Evolutionary conservation across 1,140 invertebrate species (phyloP).

Genomic region (Drosophila bocki): DNA sequence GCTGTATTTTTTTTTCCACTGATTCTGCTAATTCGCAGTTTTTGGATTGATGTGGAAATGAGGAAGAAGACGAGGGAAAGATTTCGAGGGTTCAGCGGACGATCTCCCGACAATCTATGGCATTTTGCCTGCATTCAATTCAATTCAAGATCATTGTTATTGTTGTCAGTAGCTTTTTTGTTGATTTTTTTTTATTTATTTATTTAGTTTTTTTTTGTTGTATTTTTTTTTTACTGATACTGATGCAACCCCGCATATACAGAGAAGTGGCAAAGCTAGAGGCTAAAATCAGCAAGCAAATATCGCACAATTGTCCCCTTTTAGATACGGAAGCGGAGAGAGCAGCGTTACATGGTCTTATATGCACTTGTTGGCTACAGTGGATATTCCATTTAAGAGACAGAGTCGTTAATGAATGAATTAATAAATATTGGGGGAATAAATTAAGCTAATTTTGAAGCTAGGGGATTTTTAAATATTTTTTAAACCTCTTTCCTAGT

Average conservation of each 20-base stretch:
- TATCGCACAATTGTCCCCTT: constrained; percentile 27
- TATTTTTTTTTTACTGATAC: constrained; percentile 1
- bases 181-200: not conserved
- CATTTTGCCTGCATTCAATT: too few species aligned
- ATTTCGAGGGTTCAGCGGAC: constrained; percentile 9
- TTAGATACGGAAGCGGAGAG: constrained; percentile 39
- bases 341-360: constrained; percentile 14
- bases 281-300: constrained; percentile 21
- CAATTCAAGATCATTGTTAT: constrained; percentile 2
- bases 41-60: constrained; percentile 10
- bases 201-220: not conserved
- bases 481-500: too few species aligned
- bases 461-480: not conserved
- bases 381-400: not conserved
- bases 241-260: not conserved
- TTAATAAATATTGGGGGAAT: not conserved
- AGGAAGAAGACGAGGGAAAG: constrained; percentile 15
- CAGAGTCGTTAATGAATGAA: not conserved
- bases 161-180: constrained; percentile 7
- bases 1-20: constrained; percentile 10
- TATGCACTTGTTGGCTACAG: constrained; percentile 17
- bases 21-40: constrained; percentile 45
- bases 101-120: constrained; percentile 20
- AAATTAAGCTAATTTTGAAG: not conserved
- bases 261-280: constrained; percentile 18